Base-by-base conservation (phyloP, 2,888 invertebrate species). In the Polymixis lichenea region DNA sequence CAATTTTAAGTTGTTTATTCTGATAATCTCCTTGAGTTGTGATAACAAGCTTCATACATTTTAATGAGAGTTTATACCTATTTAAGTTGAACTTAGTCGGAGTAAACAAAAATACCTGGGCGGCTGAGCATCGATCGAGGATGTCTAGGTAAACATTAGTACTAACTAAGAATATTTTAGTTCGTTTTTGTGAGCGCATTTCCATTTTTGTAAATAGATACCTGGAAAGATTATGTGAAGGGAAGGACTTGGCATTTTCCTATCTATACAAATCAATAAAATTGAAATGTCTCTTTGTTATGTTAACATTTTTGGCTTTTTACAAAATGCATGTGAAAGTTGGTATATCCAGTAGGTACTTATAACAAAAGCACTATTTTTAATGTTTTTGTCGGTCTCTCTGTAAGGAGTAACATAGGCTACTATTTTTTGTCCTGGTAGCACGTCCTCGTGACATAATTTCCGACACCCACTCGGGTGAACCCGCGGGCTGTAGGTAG, bases 21-120 rank as follows among this genome's bases (percentile, higher is more conserved):
- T 61, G 69, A 69, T 76, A 76, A 83, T 77, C 49, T 75, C 69
- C 58, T 62, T 49, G 77, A 77, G 60, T 69, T 66, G 68, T 80
- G 77, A 85, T 75, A 85, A 76, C 73, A 82, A 79, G 70, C 51
- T 68, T 82, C 78, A 87, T 85, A 74, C 77, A 86, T 83, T 83
- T 87, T 85, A 87, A 86, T 87, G 83, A 85, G 78, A 73, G 32
- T 62, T n/a, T 25, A 19, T 65, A 43, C 19, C 15, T 84, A 64
- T 74, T 77, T 82, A 58, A 15, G 32, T 64, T 64, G 49, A 64
- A 73, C 28, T 58, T 58, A 28, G 55, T 38, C 32, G 55, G 25
- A 22, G 85, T 82, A 85, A 82, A 82, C 78, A 85, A 77, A 75
- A 72, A 66, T 81, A 86, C 67, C 67, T 74, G 49, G 38, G 66